Base-by-base conservation (phyloP, 2,797 vertebrate genomes). In the Acipenser ruthenus region DNA sequence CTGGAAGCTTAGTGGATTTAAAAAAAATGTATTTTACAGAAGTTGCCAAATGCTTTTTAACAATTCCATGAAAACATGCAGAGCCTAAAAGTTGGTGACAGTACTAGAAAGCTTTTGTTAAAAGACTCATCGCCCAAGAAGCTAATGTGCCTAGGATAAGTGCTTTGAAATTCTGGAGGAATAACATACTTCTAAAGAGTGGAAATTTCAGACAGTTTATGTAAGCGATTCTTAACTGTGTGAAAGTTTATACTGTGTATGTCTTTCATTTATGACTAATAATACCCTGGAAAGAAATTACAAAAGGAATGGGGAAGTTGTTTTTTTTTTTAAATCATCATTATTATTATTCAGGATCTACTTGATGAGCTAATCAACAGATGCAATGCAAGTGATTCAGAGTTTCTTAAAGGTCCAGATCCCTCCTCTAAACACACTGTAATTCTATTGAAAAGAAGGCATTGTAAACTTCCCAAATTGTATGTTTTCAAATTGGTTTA, bases 31-130 rank as follows among this genome's bases (percentile, higher is more conserved):
- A 37, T 37, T 37, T 37, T 37, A 37, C 5, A 37, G 37, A 37
- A 37, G 37, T 37, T 37, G 37, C 37, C 37, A 37, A 37, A 37
- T 37, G 5, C 5, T 37, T 37, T 37, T 4, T 4, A 37, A 37
- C 37, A 64, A 15, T 18, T 63, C 61, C 75, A 78, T 73, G 73
- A 68, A 66, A 67, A 73, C 72, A 70, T 75, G 70, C 69, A 71
- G 63, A 69, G 72, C 75, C 71, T 68, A 73, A 73, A 70, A 70
- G 62, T 61, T 70, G 73, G 73, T 67, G 69, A 71, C 68, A 48
- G 70, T 71, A 63, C 67, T 70, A 75, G 72, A 61, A 74, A 74
- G 66, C 64, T 68, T 65, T 78, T 73, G 74, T 79, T 78, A 78
- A 69, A 37, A 37, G 37, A 37, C 37, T 37, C 37, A 37, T 37